Conservation (phyloP, 2,888 invertebrate species). For the Exephanes ischioxanthus region DNA sequence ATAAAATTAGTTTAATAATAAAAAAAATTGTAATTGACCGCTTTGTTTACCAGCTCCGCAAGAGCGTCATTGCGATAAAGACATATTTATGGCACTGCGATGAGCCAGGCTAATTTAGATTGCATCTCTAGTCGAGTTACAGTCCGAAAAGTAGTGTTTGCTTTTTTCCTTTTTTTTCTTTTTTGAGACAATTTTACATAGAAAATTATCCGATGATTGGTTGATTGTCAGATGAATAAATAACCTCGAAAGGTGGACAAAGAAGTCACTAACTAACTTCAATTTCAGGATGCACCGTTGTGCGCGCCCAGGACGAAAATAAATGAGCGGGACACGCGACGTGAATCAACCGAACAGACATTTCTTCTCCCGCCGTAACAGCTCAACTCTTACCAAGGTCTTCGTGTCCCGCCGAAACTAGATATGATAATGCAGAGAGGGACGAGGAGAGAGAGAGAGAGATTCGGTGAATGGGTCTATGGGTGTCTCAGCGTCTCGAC, state of each 20-base stretch:
- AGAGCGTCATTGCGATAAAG: constrained; percentile 71
- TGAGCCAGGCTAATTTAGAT: constrained; percentile 61
- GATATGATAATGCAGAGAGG: constrained; percentile 65
- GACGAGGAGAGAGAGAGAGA: constrained; percentile 13
- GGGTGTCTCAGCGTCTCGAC: constrained; percentile 36
- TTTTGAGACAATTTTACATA: constrained; percentile 34
- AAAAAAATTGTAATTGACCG: constrained; percentile 59
- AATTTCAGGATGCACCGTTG: constrained; percentile 56
- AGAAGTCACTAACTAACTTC: constrained; percentile 44
- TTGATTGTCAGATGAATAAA: constrained; percentile 52
- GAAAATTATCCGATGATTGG: constrained; percentile 47
- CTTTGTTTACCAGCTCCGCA: constrained; percentile 72
- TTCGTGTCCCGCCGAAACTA: constrained; percentile 64
- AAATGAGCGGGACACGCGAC: constrained; percentile 49
- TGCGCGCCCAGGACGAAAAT: constrained; percentile 22
- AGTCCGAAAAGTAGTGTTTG: constrained; percentile 17
- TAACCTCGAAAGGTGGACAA: constrained; percentile 38
- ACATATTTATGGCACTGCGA: constrained; percentile 54
- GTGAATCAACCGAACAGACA: constrained; percentile 61
- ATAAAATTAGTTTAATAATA: constrained; percentile 37
- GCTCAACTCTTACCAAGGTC: constrained; percentile 60
- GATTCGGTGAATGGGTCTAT: constrained; percentile 54
- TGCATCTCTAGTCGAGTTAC: constrained; percentile 17
- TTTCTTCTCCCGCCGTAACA: constrained; percentile 34
- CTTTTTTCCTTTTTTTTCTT: constrained; percentile 5